Conservation (phyloP, 2,888 invertebrate genomes). For the Drosophila eohydei region DNA sequence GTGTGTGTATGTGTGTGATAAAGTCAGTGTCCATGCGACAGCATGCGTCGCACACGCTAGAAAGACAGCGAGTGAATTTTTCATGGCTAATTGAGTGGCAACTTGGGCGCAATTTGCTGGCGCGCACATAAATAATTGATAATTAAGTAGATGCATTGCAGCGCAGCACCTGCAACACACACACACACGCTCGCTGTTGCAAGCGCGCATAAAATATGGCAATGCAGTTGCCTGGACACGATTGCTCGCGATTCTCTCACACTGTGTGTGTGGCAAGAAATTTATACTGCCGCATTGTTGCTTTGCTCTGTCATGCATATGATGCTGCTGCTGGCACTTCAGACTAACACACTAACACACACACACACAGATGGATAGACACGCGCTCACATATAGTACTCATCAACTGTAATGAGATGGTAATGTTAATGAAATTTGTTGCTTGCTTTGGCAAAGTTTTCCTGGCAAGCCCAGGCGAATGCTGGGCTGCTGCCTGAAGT, state of each 20-base stretch:
- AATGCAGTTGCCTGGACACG: slow-evolving; percentile 26
- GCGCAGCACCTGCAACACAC: slow-evolving; percentile 43
- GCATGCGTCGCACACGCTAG: slow-evolving; percentile 7
- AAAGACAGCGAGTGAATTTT: slow-evolving; percentile 66
- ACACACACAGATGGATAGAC: slow-evolving; percentile 8
- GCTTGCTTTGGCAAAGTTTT: slow-evolving; percentile 57
- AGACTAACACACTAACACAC: slow-evolving; percentile 1
- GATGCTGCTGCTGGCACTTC: slow-evolving; percentile 8
- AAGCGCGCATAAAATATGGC: slow-evolving; percentile 16
- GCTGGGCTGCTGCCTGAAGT: slow-evolving; percentile 36
- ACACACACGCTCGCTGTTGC: slow-evolving; percentile 10
- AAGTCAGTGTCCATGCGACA: background rate
- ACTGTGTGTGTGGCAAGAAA: slow-evolving; percentile 11
- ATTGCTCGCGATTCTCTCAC: slow-evolving; percentile 1
- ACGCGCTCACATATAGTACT: slow-evolving; percentile 40
- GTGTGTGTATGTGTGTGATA: slow-evolving; percentile 2
- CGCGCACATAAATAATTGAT: slow-evolving; percentile 73
- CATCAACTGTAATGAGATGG: slow-evolving; percentile 77
- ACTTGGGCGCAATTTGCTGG: slow-evolving; percentile 69
- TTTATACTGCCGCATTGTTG: slow-evolving; percentile 20
- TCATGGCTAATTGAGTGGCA: slow-evolving; percentile 78
- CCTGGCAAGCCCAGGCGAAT: slow-evolving; percentile 22
- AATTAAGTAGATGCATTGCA: slow-evolving; percentile 52
- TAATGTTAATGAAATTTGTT: slow-evolving; percentile 80
- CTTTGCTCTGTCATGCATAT: slow-evolving; percentile 11